Conservation (phyloP, 2,113 vertebrate species). For the Onychostruthus taczanowskii region DNA sequence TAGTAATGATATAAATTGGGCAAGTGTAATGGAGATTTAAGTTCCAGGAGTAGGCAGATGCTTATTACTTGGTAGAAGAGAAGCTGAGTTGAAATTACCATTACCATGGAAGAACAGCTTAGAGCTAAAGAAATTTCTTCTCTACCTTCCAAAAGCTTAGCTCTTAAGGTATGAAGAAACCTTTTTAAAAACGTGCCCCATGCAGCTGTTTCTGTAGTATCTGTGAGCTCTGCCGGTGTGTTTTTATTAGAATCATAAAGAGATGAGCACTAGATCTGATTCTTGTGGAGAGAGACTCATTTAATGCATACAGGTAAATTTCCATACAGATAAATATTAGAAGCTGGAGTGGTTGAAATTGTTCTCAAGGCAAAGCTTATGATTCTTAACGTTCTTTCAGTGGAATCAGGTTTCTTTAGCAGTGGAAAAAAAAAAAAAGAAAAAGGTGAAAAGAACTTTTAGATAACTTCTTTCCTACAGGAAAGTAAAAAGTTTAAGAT, state of each 20-base stretch:
- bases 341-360: not conserved
- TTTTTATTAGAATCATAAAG: not conserved
- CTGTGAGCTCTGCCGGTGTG: not conserved
- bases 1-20: not conserved
- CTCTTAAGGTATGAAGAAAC: not conserved
- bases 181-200: accelerated
- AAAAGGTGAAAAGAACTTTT: not conserved
- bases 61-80: not conserved
- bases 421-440: not conserved
- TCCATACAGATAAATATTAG: not conserved
- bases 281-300: not conserved
- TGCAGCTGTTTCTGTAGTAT: not conserved
- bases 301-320: not conserved
- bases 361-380: not conserved
- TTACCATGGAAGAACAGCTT: not conserved
- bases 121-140: not conserved
- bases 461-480: not conserved
- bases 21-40: not conserved
- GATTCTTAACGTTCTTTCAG: not conserved
- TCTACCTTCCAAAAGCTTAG: not conserved
- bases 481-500: not conserved
- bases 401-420: not conserved
- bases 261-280: not conserved
- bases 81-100: not conserved
- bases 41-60: not conserved